phyloP scores from a whole-genome alignment of 1,140 invertebrate species.

The fruit fly (Drosophila melanogaster) region Release_6_plus_ISO1_MT NT_033779.5:1561501-1562000 shows the following conservation, averaged over 20 bases:
- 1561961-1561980: conserved; percentile 32
- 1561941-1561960: conserved; percentile 58
- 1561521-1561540: too few species aligned
- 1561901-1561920: conserved; percentile 6
- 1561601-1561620: conserved; percentile 4
- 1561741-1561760: conserved; percentile 46
- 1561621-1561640: conserved; percentile 50
- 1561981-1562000: conserved; percentile 45
- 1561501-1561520: too few species aligned
- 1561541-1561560: too few species aligned
- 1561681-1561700: conserved; percentile 51
- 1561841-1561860: conserved; percentile 56
- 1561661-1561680: conserved; percentile 45
- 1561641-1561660: conserved; percentile 19
- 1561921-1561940: conserved; percentile 21
- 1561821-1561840: conserved; percentile 12
- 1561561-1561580: too few species aligned
- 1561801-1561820: conserved; percentile 54
- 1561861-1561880: conserved; percentile 81
- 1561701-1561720: conserved; percentile 37
- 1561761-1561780: not conserved
- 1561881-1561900: conserved; percentile 50
- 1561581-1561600: not conserved
- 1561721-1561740: conserved; percentile 30
- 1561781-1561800: conserved; percentile 17